phyloP scores from a whole-genome alignment of 1,140 invertebrate genomes.

The Hylaeus anthracinus region DNA sequence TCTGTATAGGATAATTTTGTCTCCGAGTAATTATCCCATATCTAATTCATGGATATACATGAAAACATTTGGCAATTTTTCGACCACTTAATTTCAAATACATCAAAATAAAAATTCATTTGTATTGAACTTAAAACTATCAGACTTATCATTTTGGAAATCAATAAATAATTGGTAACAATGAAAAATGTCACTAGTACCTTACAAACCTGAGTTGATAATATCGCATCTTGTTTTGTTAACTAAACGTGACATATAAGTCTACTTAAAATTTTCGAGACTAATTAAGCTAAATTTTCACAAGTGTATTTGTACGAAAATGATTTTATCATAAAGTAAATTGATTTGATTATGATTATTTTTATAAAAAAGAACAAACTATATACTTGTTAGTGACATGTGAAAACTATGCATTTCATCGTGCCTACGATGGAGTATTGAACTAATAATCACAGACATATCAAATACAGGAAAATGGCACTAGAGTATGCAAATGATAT shows the following conservation, averaged over 20 bases:
- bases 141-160: constrained; percentile 56
- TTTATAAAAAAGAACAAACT: constrained; percentile 31
- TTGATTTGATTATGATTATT: constrained; percentile 36
- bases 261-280: neutral
- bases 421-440: constrained; percentile 45
- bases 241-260: constrained; percentile 8
- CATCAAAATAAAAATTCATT: constrained; percentile 49
- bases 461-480: constrained; percentile 72
- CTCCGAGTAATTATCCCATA: constrained; percentile 43
- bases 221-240: constrained; percentile 12
- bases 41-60: constrained; percentile 24
- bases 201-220: neutral
- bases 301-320: constrained; percentile 30
- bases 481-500: constrained; percentile 53
- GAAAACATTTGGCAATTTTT: constrained; percentile 54
- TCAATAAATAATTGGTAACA: constrained; percentile 59
- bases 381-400: constrained; percentile 37
- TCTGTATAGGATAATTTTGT: constrained; percentile 46
- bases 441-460: constrained; percentile 72
- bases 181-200: constrained; percentile 22
- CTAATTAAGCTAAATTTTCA: constrained; percentile 6
- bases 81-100: constrained; percentile 34
- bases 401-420: constrained; percentile 5
- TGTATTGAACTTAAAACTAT: constrained; percentile 64
- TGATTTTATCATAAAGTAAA: constrained; percentile 24